phyloP scores from a whole-genome alignment of 2,797 vertebrate genomes.

The Phaenicophaeus curvirostris region DNA sequence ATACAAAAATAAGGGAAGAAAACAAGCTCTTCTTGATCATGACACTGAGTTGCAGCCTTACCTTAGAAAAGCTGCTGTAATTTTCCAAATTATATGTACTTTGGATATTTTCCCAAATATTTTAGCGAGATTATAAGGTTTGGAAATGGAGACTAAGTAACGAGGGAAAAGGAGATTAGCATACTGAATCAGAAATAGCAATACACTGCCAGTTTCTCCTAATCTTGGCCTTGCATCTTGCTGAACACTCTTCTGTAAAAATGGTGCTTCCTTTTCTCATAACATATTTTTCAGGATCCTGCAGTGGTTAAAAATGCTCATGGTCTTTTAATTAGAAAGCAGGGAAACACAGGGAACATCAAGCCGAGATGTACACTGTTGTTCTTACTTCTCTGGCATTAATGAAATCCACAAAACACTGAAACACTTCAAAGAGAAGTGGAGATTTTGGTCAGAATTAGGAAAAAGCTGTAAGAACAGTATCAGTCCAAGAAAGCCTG shows the following conservation, averaged over 20 bases:
- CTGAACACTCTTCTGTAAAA: not conserved
- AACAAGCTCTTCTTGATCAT: not conserved
- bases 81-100: constrained; percentile 1
- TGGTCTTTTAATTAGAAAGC: not conserved
- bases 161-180: not conserved
- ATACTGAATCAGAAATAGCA: not conserved
- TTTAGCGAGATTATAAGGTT: not conserved
- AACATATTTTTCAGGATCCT: not conserved
- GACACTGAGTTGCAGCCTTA: not conserved
- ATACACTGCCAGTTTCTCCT: not conserved
- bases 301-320: not conserved
- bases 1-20: not conserved
- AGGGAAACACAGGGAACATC: not conserved
- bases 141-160: not conserved
- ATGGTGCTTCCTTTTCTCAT: not conserved
- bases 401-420: not conserved
- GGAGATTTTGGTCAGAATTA: not conserved
- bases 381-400: not conserved
- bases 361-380: not conserved
- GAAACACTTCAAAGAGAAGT: constrained; percentile 12
- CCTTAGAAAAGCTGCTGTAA: not conserved
- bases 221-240: not conserved
- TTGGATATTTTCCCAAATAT: not conserved
- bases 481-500: not conserved
- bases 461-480: not conserved